A percentile compares a stretch with the other conserved stretches of the same genome.
Evolutionary conservation across 2,888 invertebrate genomes (phyloP).

Genomic region (Philonicus albiceps): DNA sequence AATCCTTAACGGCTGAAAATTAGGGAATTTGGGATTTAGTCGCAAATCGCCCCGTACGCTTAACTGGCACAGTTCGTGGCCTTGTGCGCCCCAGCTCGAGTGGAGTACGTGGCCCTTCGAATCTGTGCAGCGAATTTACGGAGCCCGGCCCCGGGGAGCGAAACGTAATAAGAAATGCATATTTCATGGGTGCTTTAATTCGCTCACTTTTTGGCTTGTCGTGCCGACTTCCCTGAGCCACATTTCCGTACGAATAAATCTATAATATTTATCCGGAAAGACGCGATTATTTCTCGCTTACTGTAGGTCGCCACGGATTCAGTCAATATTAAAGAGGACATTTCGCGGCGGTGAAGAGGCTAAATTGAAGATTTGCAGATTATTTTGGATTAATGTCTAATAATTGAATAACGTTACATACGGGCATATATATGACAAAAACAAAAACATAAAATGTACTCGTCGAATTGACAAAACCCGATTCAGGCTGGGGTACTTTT

Average conservation of each 20-base stretch:
- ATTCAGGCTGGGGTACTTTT: too few species aligned
- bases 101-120: neutral
- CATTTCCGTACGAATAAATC: neutral
- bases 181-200: neutral
- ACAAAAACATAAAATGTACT: too few species aligned
- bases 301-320: neutral
- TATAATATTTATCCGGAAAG: neutral
- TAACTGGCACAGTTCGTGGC: neutral
- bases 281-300: neutral
- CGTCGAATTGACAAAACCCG: too few species aligned
- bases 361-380: neutral
- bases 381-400: neutral
- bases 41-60: neutral
- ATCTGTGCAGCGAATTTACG: neutral
- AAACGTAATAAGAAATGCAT: neutral
- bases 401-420: neutral
- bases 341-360: neutral
- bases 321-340: neutral
- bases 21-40: conserved; percentile 8
- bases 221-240: neutral
- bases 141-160: neutral
- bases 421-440: neutral
- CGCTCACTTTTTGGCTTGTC: neutral
- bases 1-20: conserved; percentile 7
- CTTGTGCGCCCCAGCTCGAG: neutral